Evolutionary conservation across 2,113 vertebrate species (phyloP).

Genomic region (Laterallus jamaicensis): DNA sequence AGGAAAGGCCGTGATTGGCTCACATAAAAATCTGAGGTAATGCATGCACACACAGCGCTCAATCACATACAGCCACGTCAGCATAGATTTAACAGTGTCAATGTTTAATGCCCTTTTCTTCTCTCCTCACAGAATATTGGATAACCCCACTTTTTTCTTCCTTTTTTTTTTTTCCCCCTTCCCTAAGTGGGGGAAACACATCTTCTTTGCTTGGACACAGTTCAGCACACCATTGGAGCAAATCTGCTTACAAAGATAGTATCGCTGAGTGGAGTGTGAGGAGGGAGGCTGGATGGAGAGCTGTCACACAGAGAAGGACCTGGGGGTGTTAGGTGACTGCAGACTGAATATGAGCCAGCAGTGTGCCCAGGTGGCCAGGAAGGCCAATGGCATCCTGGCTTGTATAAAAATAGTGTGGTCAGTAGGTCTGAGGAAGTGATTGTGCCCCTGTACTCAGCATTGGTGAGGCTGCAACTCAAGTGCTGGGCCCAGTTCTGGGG

Average conservation of each 20-base stretch:
- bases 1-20: background rate
- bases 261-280: rapidly evolving
- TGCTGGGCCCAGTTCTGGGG: too few species aligned
- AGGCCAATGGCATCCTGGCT: too few species aligned
- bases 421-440: too few species aligned
- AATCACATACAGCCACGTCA: rapidly evolving
- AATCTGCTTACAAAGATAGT: background rate
- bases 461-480: too few species aligned
- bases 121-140: background rate
- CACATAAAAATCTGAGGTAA: background rate
- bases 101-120: background rate
- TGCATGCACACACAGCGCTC: background rate
- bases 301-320: too few species aligned
- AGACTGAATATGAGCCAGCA: too few species aligned
- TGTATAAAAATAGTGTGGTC: too few species aligned
- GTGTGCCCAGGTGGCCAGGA: too few species aligned
- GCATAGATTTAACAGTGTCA: background rate
- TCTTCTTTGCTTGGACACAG: background rate
- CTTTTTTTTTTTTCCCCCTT: too few species aligned
- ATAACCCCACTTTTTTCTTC: background rate
- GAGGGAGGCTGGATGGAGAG: background rate
- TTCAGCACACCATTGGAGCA: background rate
- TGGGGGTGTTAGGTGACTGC: too few species aligned
- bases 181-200: too few species aligned
- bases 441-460: too few species aligned